Base-by-base conservation (phyloP, 2,113 vertebrate genomes). In the Falcunculus frontatus region DNA sequence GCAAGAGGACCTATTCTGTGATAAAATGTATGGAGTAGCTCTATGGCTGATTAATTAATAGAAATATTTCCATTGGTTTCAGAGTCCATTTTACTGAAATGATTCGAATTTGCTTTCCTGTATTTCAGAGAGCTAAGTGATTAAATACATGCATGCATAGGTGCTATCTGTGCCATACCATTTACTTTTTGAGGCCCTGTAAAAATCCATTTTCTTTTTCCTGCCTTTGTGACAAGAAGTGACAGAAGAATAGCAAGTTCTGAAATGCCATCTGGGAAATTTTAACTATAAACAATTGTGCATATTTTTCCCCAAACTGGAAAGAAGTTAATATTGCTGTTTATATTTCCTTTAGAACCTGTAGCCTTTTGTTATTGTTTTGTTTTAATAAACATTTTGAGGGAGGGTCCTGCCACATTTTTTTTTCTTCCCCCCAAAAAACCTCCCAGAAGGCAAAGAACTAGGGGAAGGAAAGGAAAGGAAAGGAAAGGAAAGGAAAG, bases 211-310 rank as follows among this genome's bases (percentile, higher is more conserved):
- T 93, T 92, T 77, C 29, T 89, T 89, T 87, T 68, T 56, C 47
- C 60, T 90, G 59, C 25, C 22, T 50, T 44, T 80, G 35, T 88
- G 52, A 74, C 55, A 90, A 84, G 27, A 96, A 84, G 57, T 74
- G 5, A 26, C 50, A 89, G 56, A 87, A 76, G 59, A 93, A 95
- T 42, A 74, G 39, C 60, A 81, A 84, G n/a, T 69, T 91, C 64
- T 95, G 89, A 91, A 95, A 79, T 94, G 70, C 68, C 90, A 90
- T 83, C 67, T 95, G 87, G 42, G 87, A 94, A 90, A 93, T 88
- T 92, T 92, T 90, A 90, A 56, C 85, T 74, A 12, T 93, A 94
- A 93, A 93, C 81, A 88, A 46, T 73, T 90, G 63, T 44, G 46
- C 55, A 63, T 82, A 49, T 94, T 96, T 96, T 42, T 9, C 20